Conservation (phyloP, 2,113 vertebrate genomes). For the Patagioenas fasciata region DNA sequence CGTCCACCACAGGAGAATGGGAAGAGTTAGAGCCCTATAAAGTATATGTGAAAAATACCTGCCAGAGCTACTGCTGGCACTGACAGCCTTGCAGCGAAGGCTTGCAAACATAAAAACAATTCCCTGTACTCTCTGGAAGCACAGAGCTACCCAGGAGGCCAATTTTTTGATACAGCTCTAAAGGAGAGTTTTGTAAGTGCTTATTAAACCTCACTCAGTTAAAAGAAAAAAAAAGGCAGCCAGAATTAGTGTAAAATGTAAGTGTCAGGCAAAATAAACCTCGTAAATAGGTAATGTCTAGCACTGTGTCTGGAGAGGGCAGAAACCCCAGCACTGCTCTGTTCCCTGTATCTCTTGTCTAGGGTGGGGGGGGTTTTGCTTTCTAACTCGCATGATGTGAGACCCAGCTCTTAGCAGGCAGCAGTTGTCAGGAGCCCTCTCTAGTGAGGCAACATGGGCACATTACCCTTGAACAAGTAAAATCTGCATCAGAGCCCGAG, state of each 20-base stretch:
- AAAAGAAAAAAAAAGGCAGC: neutral
- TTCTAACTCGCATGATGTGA: neutral
- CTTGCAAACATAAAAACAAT: neutral
- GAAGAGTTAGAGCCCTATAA: neutral
- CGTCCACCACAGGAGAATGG: neutral
- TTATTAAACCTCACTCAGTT: constrained; percentile 22
- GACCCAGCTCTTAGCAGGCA: neutral
- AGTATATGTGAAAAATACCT: neutral
- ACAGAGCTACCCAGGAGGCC: constrained; percentile 33
- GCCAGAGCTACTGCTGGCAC: neutral
- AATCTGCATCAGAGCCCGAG: neutral
- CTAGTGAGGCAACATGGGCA: neutral
- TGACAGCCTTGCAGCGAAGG: neutral
- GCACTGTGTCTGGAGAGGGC: neutral
- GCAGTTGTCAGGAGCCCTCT: neutral
- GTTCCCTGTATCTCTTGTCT: neutral
- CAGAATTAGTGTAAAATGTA: neutral
- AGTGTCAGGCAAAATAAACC: neutral
- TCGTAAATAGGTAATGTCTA: neutral
- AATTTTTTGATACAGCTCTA: constrained; percentile 22
- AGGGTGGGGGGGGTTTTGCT: neutral
- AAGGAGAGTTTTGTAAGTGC: constrained; percentile 26
- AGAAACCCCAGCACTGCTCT: neutral
- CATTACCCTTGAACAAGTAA: neutral
- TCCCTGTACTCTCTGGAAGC: constrained; percentile 34